Conservation (phyloP, 2,888 invertebrate genomes). For the Cataglyphis albicans region DNA sequence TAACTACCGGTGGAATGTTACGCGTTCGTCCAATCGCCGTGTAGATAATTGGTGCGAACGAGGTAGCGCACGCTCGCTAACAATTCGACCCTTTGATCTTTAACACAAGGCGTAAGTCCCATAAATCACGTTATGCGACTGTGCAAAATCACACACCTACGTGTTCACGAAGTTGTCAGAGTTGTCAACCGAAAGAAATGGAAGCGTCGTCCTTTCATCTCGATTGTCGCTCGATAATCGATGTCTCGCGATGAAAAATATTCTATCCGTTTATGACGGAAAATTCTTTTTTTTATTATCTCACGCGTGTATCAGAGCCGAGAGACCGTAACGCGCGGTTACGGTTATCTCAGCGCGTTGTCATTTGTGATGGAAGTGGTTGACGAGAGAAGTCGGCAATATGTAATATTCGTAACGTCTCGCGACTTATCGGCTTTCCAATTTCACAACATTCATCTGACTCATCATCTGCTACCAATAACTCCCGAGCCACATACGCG, state of each 20-base stretch:
- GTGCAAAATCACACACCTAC: constrained; percentile 70
- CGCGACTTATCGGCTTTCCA: constrained; percentile 26
- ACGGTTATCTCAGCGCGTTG: constrained; percentile 27
- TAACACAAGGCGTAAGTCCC: constrained; percentile 74
- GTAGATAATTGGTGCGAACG: constrained; percentile 78
- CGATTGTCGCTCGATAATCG: constrained; percentile 21
- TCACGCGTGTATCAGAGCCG: constrained; percentile 17
- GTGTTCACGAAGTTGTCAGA: constrained; percentile 24
- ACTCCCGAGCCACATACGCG: not conserved
- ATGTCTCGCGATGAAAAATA: constrained; percentile 15
- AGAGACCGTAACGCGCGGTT: constrained; percentile 11
- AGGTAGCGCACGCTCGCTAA: constrained; percentile 80
- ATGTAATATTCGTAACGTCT: constrained; percentile 26
- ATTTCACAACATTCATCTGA: constrained; percentile 19
- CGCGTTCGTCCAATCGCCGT: constrained; percentile 64
- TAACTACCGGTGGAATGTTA: constrained; percentile 59
- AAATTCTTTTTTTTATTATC: constrained; percentile 34
- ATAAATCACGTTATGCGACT: constrained; percentile 78
- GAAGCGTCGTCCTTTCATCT: not conserved
- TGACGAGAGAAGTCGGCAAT: not conserved
- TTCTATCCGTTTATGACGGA: constrained; percentile 40
- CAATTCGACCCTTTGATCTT: constrained; percentile 77
- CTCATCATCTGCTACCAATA: not conserved
- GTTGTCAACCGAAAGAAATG: not conserved
- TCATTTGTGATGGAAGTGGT: constrained; percentile 28